A percentile compares a stretch with the other conserved stretches of the same genome.
phyloP scores from a whole-genome alignment of 2,113 vertebrate species.

The Zeus faber region DNA sequence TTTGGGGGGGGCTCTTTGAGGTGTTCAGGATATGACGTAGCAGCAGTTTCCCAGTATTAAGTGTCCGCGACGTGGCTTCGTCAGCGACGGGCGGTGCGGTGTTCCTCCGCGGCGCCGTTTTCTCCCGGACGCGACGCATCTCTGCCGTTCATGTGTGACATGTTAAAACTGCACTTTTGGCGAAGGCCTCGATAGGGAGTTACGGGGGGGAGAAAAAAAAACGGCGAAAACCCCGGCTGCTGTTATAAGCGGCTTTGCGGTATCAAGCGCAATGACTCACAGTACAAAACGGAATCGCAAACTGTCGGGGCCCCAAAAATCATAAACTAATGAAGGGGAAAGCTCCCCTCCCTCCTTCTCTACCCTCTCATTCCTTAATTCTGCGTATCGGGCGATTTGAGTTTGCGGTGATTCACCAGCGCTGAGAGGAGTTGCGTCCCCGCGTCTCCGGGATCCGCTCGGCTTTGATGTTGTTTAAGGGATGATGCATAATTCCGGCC shows the following conservation, averaged over 20 bases:
- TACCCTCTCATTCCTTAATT: slow-evolving; percentile 25
- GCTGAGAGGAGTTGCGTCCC: slow-evolving; percentile 26
- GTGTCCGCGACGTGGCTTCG: slow-evolving; percentile 17
- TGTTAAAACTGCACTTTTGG: slow-evolving; percentile 40
- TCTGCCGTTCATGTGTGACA: slow-evolving; percentile 29
- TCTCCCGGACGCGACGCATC: slow-evolving; percentile 22
- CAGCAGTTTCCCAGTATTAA: slow-evolving; percentile 1
- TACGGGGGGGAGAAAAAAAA: too few species aligned
- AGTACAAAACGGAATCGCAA: slow-evolving; percentile 36
- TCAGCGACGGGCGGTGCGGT: slow-evolving; percentile 26
- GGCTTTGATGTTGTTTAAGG: slow-evolving; percentile 65
- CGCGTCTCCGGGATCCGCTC: slow-evolving; percentile 31
- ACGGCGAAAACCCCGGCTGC: slow-evolving; percentile 32
- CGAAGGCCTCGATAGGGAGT: slow-evolving; percentile 35
- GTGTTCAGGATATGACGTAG: not conserved
- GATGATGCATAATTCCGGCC: slow-evolving; percentile 52
- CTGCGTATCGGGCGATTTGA: slow-evolving; percentile 45
- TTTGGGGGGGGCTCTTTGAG: not conserved
- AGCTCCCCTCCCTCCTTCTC: slow-evolving; percentile 35
- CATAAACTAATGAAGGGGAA: slow-evolving; percentile 49
- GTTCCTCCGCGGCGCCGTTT: slow-evolving; percentile 18
- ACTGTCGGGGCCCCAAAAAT: slow-evolving; percentile 35
- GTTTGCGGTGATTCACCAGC: slow-evolving; percentile 58
- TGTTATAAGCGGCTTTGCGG: slow-evolving; percentile 56
- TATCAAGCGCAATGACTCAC: slow-evolving; percentile 38